Percentiles rank a stretch among this genome's conserved stretches.
phyloP scores from a whole-genome alignment of 2,797 vertebrate species.

The Pangasius macronema region DNA sequence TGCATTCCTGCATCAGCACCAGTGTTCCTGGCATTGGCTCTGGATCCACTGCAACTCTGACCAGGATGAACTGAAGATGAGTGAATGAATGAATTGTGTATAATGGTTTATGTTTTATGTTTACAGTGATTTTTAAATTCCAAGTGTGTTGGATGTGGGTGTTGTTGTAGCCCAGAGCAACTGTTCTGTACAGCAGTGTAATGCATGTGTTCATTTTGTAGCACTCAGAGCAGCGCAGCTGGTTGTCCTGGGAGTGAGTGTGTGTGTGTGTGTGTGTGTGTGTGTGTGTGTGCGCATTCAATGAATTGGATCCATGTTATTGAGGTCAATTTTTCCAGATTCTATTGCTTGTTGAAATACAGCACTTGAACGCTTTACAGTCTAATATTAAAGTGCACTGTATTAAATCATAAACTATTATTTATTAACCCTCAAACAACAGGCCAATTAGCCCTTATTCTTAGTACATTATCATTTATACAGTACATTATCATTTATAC shows the following conservation, averaged over 20 bases:
- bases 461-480: background rate
- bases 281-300: constrained; percentile 6
- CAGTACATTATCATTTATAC: background rate
- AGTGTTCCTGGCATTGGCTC: background rate
- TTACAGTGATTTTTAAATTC: background rate
- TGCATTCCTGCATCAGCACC: background rate
- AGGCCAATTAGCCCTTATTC: background rate
- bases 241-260: background rate
- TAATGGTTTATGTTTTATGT: background rate
- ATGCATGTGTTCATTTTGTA: constrained; percentile 33
- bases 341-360: constrained; percentile 8
- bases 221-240: constrained; percentile 23
- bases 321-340: constrained; percentile 6
- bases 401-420: background rate
- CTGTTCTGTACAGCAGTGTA: constrained; percentile 16
- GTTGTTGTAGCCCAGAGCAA: constrained; percentile 29
- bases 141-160: constrained; percentile 11
- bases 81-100: background rate
- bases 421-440: background rate
- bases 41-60: background rate
- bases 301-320: background rate
- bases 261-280: background rate
- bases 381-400: background rate
- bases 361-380: background rate
- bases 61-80: background rate